Conservation (phyloP, 2,888 invertebrate species). For the Trachelus troglodyta region DNA sequence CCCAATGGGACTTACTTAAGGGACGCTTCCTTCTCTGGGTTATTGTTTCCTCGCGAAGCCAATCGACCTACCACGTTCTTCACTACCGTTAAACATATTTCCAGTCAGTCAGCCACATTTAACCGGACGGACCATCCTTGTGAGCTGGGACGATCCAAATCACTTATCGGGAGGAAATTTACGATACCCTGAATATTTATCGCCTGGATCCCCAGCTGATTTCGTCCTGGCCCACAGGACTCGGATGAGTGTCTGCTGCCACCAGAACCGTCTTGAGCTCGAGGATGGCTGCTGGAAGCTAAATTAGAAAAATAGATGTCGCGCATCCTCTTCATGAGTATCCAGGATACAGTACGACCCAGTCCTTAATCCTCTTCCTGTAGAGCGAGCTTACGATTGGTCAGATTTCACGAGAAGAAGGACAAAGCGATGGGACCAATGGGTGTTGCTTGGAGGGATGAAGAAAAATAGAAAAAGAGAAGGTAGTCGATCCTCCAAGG, state of each 20-base stretch:
- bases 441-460: not conserved
- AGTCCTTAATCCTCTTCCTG: not conserved
- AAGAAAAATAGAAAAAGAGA: not conserved
- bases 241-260: not conserved
- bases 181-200: conserved; percentile 10
- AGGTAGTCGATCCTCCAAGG: conserved; percentile 12
- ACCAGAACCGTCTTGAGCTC: not conserved
- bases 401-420: not conserved
- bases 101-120: not conserved
- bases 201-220: not conserved
- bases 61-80: not conserved
- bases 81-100: not conserved
- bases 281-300: not conserved
- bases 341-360: not conserved
- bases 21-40: conserved; percentile 25
- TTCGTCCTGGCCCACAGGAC: not conserved
- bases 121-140: not conserved
- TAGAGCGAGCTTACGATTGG: not conserved
- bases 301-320: too few species aligned
- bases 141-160: not conserved
- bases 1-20: conserved; percentile 19
- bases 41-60: conserved; percentile 6
- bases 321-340: too few species aligned
- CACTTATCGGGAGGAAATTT: conserved; percentile 32
- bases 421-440: not conserved